Conservation (phyloP, 1,140 invertebrate species). For the Ooceraea biroi region DNA sequence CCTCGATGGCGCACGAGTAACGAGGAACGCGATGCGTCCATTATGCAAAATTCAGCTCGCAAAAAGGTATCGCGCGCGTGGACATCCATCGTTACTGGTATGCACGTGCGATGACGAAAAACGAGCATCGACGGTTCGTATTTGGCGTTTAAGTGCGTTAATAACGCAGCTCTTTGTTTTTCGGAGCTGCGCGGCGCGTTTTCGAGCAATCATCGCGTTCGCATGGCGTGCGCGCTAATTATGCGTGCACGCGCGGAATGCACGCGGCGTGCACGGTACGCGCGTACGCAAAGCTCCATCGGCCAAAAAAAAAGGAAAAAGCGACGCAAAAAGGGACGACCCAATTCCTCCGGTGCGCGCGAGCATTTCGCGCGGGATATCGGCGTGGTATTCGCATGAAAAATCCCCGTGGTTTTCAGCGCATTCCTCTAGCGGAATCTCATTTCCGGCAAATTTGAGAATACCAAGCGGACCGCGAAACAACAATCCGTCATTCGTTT, state of each 20-base stretch:
- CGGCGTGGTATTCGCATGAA: constrained; percentile 39
- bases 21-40: not conserved
- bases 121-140: no score
- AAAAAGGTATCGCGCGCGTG: not conserved
- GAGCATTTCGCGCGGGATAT: constrained; percentile 35
- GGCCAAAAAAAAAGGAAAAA: constrained; percentile 45
- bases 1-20: not conserved
- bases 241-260: constrained; percentile 21
- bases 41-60: not conserved
- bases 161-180: not conserved
- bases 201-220: constrained; percentile 45
- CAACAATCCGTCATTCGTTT: not conserved
- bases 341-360: constrained; percentile 38
- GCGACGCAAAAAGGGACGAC: constrained; percentile 36
- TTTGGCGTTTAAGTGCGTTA: not conserved
- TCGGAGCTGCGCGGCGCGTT: not conserved
- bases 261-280: not conserved
- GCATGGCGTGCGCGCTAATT: constrained; percentile 43
- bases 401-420: constrained; percentile 29
- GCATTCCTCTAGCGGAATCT: constrained; percentile 3
- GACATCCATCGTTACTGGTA: not conserved
- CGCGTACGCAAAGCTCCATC: constrained; percentile 45
- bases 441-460: constrained; percentile 6
- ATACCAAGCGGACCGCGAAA: not conserved
- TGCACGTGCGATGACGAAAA: not conserved